Percentiles rank a stretch among this genome's conserved stretches.
phyloP scores from a whole-genome alignment of 2,113 vertebrate genomes.

The Cichladusa arquata region DNA sequence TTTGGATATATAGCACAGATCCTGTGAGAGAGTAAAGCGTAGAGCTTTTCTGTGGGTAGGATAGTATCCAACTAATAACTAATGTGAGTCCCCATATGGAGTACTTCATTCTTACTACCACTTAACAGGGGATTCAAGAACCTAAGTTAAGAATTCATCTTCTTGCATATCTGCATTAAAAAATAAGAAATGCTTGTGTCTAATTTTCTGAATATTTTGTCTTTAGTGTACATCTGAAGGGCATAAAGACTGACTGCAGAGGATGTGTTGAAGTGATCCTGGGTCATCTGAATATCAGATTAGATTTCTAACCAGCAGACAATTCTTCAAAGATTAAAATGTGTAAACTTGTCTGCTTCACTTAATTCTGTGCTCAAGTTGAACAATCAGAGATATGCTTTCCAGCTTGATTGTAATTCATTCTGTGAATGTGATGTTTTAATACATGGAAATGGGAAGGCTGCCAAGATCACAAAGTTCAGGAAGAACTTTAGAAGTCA shows the following conservation, averaged over 20 bases:
- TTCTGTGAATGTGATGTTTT: constrained; percentile 26
- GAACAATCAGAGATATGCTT: constrained; percentile 16
- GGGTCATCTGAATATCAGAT: background rate
- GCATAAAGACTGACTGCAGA: background rate
- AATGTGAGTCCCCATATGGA: background rate
- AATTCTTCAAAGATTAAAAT: background rate
- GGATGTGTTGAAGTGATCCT: background rate
- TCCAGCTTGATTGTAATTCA: constrained; percentile 25
- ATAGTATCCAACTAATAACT: background rate
- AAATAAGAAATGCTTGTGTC: background rate
- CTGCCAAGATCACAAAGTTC: constrained; percentile 39
- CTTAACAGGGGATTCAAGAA: background rate
- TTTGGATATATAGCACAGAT: background rate
- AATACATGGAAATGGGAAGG: constrained; percentile 19
- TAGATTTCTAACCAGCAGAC: background rate
- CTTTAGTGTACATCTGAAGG: background rate
- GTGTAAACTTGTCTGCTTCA: constrained; percentile 10
- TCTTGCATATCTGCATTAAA: background rate
- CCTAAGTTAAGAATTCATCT: background rate
- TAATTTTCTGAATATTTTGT: background rate
- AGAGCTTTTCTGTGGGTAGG: background rate
- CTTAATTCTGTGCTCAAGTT: constrained; percentile 11
- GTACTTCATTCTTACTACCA: background rate
- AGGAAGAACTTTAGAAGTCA: constrained; percentile 37
- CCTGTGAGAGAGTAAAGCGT: background rate